phyloP scores from a whole-genome alignment of 1,140 invertebrate species.

The Neomicropteryx cornuta region DNA sequence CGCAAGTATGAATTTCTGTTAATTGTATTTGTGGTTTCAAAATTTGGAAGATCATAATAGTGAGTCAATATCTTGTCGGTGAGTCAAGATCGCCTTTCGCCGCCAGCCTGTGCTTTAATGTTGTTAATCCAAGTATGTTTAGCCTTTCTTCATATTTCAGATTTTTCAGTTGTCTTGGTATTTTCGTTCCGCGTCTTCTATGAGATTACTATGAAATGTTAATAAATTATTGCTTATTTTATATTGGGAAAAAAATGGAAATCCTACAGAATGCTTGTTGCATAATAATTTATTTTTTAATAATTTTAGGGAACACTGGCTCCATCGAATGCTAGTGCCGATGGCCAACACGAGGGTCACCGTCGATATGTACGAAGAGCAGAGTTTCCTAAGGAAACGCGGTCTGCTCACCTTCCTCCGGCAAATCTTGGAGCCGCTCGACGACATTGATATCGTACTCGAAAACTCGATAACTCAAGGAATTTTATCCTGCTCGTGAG shows the following conservation, averaged over 20 bases:
- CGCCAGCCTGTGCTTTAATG: too few species aligned
- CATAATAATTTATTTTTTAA: constrained; percentile 15
- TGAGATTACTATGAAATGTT: too few species aligned
- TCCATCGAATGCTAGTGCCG: constrained; percentile 79
- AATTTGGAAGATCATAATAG: too few species aligned
- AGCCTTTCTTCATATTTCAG: too few species aligned
- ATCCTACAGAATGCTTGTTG: constrained; percentile 5
- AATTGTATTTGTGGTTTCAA: too few species aligned
- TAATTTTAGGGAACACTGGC: constrained; percentile 74
- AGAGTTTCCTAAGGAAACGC: constrained; percentile 82
- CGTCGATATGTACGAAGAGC: constrained; percentile 89
- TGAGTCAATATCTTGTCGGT: too few species aligned
- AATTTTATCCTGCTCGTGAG: constrained; percentile 46
- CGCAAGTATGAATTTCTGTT: too few species aligned
- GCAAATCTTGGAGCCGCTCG: constrained; percentile 84
- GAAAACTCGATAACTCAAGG: constrained; percentile 93
- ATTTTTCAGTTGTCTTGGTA: too few species aligned
- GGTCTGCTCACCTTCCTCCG: constrained; percentile 78
- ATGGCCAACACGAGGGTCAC: constrained; percentile 81
- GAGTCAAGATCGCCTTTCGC: too few species aligned
- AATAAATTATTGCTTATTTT: too few species aligned
- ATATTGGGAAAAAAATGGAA: constrained; percentile 26
- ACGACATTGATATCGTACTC: constrained; percentile 85
- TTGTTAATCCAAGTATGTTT: too few species aligned
- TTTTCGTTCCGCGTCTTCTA: too few species aligned